Evolutionary conservation across 2,113 vertebrate genomes (phyloP).

Genomic region (Eurypyga helias): DNA sequence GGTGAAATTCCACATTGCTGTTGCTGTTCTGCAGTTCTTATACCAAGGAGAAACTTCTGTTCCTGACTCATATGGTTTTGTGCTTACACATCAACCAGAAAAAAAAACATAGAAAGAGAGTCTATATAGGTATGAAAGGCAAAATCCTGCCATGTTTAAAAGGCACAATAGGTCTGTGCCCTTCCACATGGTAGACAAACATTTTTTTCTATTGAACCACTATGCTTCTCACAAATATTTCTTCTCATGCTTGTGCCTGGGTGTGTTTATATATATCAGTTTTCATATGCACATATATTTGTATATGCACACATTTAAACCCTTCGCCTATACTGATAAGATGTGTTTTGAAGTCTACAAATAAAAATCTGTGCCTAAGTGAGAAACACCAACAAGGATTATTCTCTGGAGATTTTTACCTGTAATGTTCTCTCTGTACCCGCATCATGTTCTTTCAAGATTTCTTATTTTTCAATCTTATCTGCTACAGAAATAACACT

Average conservation of each 20-base stretch:
- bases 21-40: background rate
- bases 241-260: background rate
- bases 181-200: background rate
- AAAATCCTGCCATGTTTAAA: background rate
- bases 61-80: background rate
- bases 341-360: background rate
- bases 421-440: background rate
- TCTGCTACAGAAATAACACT: background rate
- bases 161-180: background rate
- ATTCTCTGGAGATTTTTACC: background rate
- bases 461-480: background rate
- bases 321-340: background rate
- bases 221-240: background rate
- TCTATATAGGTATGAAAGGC: background rate
- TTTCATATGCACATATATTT: background rate
- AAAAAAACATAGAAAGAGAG: background rate
- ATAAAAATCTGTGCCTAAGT: background rate
- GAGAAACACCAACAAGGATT: background rate
- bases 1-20: background rate
- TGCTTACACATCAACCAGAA: background rate
- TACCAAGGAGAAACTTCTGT: background rate
- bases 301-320: accelerated
- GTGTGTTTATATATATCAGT: background rate
- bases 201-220: background rate
- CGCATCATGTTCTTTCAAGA: background rate